Conservation (phyloP, 2,888 invertebrate genomes). For the Platycheirus albimanus region DNA sequence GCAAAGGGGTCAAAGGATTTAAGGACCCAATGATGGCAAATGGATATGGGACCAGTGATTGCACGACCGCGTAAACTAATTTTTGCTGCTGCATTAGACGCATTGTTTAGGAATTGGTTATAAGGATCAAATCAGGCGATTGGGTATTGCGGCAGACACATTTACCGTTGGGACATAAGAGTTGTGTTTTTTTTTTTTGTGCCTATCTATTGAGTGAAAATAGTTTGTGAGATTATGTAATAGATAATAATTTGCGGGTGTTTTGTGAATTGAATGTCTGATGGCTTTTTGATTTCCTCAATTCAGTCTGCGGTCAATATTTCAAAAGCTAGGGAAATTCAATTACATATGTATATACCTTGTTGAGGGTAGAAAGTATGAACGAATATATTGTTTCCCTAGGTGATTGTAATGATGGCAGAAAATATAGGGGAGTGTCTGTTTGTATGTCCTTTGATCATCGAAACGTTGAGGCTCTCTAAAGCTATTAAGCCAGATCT, state of each 20-base stretch:
- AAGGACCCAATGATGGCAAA: not conserved
- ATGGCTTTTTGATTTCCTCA: not conserved
- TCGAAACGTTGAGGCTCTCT: too few species aligned
- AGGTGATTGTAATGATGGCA: too few species aligned
- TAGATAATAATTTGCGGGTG: not conserved
- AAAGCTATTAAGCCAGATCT: too few species aligned
- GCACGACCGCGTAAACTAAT: constrained; percentile 52
- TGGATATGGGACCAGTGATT: constrained; percentile 29
- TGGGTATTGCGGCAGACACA: constrained; percentile 40
- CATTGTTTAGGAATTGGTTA: constrained; percentile 52
- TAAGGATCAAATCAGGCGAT: constrained; percentile 57
- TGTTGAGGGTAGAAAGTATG: too few species aligned
- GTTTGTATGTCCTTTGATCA: too few species aligned
- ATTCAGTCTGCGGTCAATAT: not conserved
- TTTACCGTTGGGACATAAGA: constrained; percentile 2
- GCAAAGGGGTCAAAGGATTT: constrained; percentile 10
- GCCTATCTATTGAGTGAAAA: constrained; percentile 14
- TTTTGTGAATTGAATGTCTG: not conserved
- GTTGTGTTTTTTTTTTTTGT: not conserved
- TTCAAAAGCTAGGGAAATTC: not conserved
- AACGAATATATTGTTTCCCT: too few species aligned
- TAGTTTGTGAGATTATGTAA: not conserved
- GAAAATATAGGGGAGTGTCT: too few species aligned
- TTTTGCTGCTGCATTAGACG: constrained; percentile 67
- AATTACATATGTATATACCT: too few species aligned